phyloP scores from a whole-genome alignment of 2,888 invertebrate genomes.

The Alcis repandata region DNA sequence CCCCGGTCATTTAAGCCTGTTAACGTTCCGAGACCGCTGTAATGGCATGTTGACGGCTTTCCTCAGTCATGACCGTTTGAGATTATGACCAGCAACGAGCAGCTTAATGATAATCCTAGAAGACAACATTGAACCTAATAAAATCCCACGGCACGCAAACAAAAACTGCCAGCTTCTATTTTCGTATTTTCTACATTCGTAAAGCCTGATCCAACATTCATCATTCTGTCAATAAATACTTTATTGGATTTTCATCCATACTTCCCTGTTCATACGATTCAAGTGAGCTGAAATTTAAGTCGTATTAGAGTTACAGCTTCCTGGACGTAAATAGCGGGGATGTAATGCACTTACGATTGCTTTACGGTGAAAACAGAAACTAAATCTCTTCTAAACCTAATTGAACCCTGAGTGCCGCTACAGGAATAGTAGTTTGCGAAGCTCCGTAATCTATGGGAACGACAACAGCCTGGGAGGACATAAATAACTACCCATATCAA shows the following conservation, averaged over 20 bases:
- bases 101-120: conserved; percentile 56
- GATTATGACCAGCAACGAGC: conserved; percentile 66
- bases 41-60: conserved; percentile 74
- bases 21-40: conserved; percentile 75
- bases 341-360: conserved; percentile 66
- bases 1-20: conserved; percentile 81
- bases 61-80: conserved; percentile 72
- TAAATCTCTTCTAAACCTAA: conserved; percentile 30
- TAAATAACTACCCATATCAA: conserved; percentile 47
- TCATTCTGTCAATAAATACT: conserved; percentile 52
- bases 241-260: conserved; percentile 47
- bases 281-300: conserved; percentile 44
- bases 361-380: conserved; percentile 53
- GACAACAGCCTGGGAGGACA: conserved; percentile 20
- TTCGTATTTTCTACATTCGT: conserved; percentile 13
- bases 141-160: conserved; percentile 24
- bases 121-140: conserved; percentile 43
- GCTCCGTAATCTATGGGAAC: conserved; percentile 20
- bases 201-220: conserved; percentile 43
- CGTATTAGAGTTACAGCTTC: conserved; percentile 62
- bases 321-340: conserved; percentile 71
- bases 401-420: conserved; percentile 29
- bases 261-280: conserved; percentile 46
- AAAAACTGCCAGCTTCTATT: conserved; percentile 17
- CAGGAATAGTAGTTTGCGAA: conserved; percentile 22